Evolutionary conservation across 2,113 vertebrate genomes (phyloP), one percentile per base, ranked within the genome.

Genomic region (Athene cunicularia): DNA sequence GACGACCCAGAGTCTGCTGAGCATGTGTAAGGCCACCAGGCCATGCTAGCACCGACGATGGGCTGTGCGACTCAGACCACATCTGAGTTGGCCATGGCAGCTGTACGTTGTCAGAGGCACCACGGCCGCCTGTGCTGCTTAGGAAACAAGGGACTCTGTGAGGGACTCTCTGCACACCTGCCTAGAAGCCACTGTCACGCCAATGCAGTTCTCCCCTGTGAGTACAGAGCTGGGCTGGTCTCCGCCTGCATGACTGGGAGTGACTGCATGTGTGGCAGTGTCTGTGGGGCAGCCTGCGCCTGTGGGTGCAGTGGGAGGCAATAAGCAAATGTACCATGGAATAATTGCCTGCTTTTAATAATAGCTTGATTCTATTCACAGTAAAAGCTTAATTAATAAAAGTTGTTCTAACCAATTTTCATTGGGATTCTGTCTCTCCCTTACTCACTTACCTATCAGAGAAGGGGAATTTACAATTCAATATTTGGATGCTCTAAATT

Each of bases 241-340:
- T 52, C 33, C 66, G 4, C 11, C 2, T 0, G 1, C 18, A 32
- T 21, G 37, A 22, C 23, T 4, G 49, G 1, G 47, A 50, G 30
- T 6, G 49, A 26, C 5, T 2, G 32, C 0, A 0, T 1, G 21
- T 12, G 16, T 12, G 33, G 13, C 60, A 15, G 22, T 1, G 28
- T 1, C n/a, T 47, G 45, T 8, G 58, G 14, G 22, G 53, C 1
- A 59, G 12, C 0, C 15, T 11, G 19, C 12, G 6, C 39, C 70
- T 30, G 16, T 0, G 5, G 4, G 5, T 5, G 20, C 5, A 23
- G 30, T 1, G 1, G 27, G 9, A 35, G 1, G 5, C 30, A 55
- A 43, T 5, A 64, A 16, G 9, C 33, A 60, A 50, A 64, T 6
- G 10, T 12, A 45, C 14, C 1, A 0, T 8, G 16, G 6, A 79